phyloP scores from a whole-genome alignment of 2,113 vertebrate species.

The Mugil cephalus region DNA sequence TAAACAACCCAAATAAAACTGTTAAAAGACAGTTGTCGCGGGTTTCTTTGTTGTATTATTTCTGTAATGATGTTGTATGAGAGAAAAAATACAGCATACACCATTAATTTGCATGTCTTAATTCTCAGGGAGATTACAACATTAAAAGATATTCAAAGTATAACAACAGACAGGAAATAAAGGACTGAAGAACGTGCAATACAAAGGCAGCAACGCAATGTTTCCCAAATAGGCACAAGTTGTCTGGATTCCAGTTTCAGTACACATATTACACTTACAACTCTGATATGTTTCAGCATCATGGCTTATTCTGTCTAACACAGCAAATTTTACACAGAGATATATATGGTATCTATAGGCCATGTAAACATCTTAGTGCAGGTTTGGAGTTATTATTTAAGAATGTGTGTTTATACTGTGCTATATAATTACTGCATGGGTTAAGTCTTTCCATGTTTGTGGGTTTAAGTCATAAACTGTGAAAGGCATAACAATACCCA shows the following conservation, averaged over 20 bases:
- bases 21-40: conserved; percentile 16
- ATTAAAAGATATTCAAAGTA: conserved; percentile 31
- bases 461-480: too few relatives aligned
- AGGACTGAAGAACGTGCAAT: conserved; percentile 3
- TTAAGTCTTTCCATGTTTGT: too few relatives aligned
- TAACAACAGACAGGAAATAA: neutral
- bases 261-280: neutral
- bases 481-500: too few relatives aligned
- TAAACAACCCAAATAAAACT: conserved; percentile 49
- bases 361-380: too few relatives aligned
- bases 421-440: too few relatives aligned
- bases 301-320: conserved; percentile 19
- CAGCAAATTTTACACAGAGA: too few relatives aligned
- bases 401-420: too few relatives aligned
- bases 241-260: conserved; percentile 40
- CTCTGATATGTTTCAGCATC: neutral
- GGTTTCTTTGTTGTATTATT: conserved; percentile 35
- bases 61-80: neutral
- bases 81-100: conserved; percentile 7
- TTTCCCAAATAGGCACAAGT: conserved; percentile 58
- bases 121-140: neutral
- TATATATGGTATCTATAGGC: too few relatives aligned
- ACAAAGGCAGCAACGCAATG: conserved; percentile 20
- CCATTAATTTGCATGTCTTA: neutral
- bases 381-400: too few relatives aligned